phyloP scores from a whole-genome alignment of 2,113 vertebrate genomes.

The Galbula dea region DNA sequence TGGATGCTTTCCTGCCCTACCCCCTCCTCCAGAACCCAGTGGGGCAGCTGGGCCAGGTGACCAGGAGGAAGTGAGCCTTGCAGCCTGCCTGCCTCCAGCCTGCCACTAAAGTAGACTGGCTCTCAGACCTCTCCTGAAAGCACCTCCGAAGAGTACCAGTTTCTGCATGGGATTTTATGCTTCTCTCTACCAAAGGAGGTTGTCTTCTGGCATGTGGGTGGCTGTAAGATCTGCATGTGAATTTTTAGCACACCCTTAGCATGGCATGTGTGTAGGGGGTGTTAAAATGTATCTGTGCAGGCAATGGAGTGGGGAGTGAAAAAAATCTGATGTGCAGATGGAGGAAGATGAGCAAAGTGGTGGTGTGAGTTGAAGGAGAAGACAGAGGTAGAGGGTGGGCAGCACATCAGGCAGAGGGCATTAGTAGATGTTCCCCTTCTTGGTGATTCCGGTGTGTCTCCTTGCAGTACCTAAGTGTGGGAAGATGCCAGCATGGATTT shows the following conservation, averaged over 20 bases:
- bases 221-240: slow-evolving; percentile 25
- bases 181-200: slow-evolving; percentile 35
- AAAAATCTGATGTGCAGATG: slow-evolving; percentile 10
- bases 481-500: background rate
- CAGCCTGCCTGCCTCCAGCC: background rate
- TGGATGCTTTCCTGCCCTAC: background rate
- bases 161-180: slow-evolving; percentile 19
- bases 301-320: slow-evolving; percentile 7
- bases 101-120: fast-evolving
- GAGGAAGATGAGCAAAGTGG: slow-evolving; percentile 30
- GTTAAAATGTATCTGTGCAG: slow-evolving; percentile 37
- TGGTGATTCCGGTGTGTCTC: fast-evolving
- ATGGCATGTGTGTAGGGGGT: slow-evolving; percentile 49
- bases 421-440: background rate
- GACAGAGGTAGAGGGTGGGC: background rate
- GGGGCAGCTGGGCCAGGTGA: background rate
- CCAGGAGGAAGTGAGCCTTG: background rate
- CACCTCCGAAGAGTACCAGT: slow-evolving; percentile 4
- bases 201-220: slow-evolving; percentile 56
- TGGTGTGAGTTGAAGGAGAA: background rate
- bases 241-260: slow-evolving; percentile 53
- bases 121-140: background rate
- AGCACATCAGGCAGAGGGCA: background rate
- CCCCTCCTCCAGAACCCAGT: background rate
- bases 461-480: background rate